A percentile compares a stretch with the other conserved stretches of the same genome.
Conservation (phyloP, 2,888 invertebrate species). For the Stenotaenia linearis region DNA sequence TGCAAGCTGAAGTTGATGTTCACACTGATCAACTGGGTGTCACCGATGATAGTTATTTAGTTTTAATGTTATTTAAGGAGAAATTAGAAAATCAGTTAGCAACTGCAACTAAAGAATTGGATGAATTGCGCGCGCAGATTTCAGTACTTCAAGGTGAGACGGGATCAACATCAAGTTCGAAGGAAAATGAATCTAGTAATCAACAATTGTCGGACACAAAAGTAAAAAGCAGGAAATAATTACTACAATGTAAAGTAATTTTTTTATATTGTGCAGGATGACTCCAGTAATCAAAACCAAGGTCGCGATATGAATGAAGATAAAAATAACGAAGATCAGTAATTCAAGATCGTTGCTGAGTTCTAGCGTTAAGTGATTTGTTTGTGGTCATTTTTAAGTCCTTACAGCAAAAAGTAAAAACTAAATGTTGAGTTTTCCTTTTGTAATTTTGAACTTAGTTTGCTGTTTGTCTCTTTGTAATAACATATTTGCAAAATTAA, state of each 20-base stretch:
- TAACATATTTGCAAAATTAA: not conserved
- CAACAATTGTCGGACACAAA: not conserved
- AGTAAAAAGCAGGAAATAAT: too few species aligned
- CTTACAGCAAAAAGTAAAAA: not conserved
- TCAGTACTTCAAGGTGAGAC: not conserved
- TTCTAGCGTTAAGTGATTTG: not conserved
- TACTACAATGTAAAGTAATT: too few species aligned
- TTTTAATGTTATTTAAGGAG: not conserved
- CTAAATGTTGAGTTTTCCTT: not conserved
- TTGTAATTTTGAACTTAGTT: not conserved
- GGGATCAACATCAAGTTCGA: not conserved
- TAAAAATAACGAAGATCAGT: not conserved
- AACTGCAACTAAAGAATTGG: not conserved
- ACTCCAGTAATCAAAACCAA: not conserved
- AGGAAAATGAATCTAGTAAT: not conserved
- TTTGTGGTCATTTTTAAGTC: not conserved
- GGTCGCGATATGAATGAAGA: not conserved
- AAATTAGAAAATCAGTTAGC: not conserved
- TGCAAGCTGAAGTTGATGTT: conserved; percentile 35
- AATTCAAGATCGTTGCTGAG: too few species aligned
- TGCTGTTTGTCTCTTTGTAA: not conserved
- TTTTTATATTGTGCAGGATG: not conserved
- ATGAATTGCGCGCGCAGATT: not conserved
- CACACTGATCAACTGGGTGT: not conserved
- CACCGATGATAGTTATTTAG: not conserved